Percentiles rank a stretch among this genome's conserved stretches.
phyloP scores from a whole-genome alignment of 2,113 vertebrate genomes.

The Vicugna pacos region DNA sequence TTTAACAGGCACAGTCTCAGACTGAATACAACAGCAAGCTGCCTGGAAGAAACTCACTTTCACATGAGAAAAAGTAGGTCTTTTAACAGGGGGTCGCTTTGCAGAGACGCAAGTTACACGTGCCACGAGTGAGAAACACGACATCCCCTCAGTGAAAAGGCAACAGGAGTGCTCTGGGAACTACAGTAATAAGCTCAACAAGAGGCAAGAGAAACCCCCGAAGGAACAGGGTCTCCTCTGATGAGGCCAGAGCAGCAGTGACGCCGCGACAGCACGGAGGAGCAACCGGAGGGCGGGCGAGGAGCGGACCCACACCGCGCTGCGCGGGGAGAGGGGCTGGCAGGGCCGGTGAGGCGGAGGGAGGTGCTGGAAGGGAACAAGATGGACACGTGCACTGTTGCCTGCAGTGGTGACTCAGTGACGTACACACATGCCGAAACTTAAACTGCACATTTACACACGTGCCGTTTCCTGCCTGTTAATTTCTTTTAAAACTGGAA shows the following conservation, averaged over 20 bases:
- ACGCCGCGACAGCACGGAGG: too few relatives aligned
- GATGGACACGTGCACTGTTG: accelerated
- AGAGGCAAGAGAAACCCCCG: not conserved
- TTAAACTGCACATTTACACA: not conserved
- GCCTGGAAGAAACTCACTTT: not conserved
- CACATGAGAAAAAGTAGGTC: not conserved
- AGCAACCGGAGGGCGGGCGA: too few relatives aligned
- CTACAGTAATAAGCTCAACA: too few relatives aligned
- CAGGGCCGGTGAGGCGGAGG: accelerated
- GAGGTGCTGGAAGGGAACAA: accelerated
- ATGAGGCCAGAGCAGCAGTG: too few relatives aligned
- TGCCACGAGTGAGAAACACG: accelerated
- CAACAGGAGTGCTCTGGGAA: too few relatives aligned
- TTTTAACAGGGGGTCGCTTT: not conserved
- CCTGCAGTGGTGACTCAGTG: accelerated
- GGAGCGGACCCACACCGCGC: too few relatives aligned
- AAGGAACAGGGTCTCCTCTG: too few relatives aligned
- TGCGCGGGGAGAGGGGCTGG: accelerated
- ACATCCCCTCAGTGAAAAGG: too few relatives aligned
- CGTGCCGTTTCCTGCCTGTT: not conserved
- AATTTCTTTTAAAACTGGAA: not conserved
- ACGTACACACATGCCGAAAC: accelerated
- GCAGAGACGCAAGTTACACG: accelerated
- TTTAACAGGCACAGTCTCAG: not conserved
- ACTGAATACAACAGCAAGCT: not conserved